Evolutionary conservation across 2,888 invertebrate genomes (phyloP).

Genomic region (Lithophane semibrunnea): DNA sequence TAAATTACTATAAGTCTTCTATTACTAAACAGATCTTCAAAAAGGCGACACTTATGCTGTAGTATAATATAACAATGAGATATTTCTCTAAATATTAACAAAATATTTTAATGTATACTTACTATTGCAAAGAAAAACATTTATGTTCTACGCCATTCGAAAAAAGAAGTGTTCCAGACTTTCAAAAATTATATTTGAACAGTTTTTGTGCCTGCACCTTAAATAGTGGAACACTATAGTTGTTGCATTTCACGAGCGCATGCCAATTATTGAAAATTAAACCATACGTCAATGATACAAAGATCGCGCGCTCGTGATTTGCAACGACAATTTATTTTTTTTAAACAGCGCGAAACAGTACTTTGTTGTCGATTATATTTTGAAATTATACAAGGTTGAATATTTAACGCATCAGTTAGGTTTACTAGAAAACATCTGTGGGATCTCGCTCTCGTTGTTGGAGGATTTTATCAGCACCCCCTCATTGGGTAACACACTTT

Average conservation of each 20-base stretch:
- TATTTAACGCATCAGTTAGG: neutral
- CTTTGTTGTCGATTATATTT: neutral
- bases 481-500: too few relatives aligned
- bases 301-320: constrained; percentile 1
- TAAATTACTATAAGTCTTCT: neutral
- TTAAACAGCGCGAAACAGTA: neutral
- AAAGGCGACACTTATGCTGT: neutral
- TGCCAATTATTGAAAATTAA: constrained; percentile 2
- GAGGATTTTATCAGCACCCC: neutral
- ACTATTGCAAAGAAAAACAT: constrained; percentile 18
- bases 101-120: neutral
- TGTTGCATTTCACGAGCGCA: constrained; percentile 6
- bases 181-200: constrained; percentile 6
- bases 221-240: neutral
- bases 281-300: neutral
- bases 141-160: neutral
- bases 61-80: constrained; percentile 31
- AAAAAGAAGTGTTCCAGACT: constrained; percentile 9
- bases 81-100: constrained; percentile 22
- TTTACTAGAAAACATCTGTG: constrained; percentile 18
- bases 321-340: neutral
- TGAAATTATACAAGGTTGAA: neutral
- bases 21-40: constrained; percentile 11
- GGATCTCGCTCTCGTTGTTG: neutral
- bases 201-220: constrained; percentile 42